phyloP scores from a whole-genome alignment of 2,113 vertebrate species.

The Triplophysa dalaica region DNA sequence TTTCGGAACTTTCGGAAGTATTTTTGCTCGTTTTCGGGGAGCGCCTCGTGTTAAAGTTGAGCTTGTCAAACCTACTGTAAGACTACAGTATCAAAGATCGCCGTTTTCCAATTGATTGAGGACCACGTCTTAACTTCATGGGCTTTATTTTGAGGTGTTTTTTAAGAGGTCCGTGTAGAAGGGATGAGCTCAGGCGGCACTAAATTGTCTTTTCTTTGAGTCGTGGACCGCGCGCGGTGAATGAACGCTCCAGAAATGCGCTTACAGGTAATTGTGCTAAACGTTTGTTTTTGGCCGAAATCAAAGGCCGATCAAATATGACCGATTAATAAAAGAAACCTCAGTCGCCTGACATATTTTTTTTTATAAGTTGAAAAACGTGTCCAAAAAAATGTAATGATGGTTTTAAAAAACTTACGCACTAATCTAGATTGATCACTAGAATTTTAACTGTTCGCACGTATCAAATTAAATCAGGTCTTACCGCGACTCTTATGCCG shows the following conservation, averaged over 20 bases:
- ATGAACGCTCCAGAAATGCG: constrained; percentile 24
- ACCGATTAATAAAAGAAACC: not conserved
- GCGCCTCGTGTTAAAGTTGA: not conserved
- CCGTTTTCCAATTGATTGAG: not conserved
- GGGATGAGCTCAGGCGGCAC: not conserved
- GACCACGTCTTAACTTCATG: not conserved
- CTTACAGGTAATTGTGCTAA: constrained; percentile 13
- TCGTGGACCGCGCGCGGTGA: not conserved
- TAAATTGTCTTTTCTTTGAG: not conserved
- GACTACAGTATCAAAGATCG: not conserved
- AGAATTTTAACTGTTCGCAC: constrained; percentile 16
- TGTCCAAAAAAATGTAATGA: constrained; percentile 1
- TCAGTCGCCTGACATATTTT: not conserved
- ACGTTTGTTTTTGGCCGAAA: not conserved
- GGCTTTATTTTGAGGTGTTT: not conserved
- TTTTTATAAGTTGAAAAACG: not conserved
- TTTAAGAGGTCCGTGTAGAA: not conserved
- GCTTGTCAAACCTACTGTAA: not conserved
- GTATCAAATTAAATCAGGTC: not conserved
- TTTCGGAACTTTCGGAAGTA: constrained; percentile 53
- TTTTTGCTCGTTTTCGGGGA: constrained; percentile 21
- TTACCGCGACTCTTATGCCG: constrained; percentile 32
- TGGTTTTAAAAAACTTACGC: constrained; percentile 22
- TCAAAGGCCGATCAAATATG: not conserved
- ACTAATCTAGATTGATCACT: not conserved